Evolutionary conservation across 2,113 vertebrate genomes (phyloP), one percentile per base, ranked within the genome.

Genomic region (Axis porcinus): DNA sequence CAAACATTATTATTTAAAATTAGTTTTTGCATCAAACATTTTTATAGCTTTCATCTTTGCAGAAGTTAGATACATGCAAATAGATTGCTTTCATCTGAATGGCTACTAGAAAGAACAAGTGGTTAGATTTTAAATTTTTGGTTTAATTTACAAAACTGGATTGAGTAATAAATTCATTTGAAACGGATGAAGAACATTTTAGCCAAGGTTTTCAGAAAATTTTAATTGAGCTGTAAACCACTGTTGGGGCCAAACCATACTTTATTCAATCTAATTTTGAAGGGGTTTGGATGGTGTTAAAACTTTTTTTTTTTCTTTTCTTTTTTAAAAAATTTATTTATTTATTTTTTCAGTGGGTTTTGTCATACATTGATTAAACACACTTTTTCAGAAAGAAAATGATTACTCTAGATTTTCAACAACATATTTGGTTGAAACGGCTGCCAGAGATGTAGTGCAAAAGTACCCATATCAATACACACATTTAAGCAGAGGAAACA

Each of bases 231-330:
- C 30, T 93, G 36, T 54, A 97, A 94, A 78, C 2, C 13, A 92
- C 45, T 28, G 25, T 64, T 83, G 55, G 47, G 4, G n/a, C 33
- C 64, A 96, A 90, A 92, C 16, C 28, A 19, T 25, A 43, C 62
- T 96, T 95, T 55, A 78, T 27, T 97, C 21, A 74, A 47, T 57
- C 54, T 94, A 64, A 81, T 92, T 97, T 82, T 89, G 45, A 92
- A 95, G 95, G 52, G 0, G 36, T 89, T 95, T 43, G 43, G 30
- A 89, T 74, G 33, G 0, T 92, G 16, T 78, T 85, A 96, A 96
- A 47, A 76, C 2, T 78, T n/a, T n/a, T n/a, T n/a, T n/a, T n/a
- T n/a, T n/a, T n/a, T n/a, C n/a, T n/a, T n/a, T n/a, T n/a, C n/a
- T n/a, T n/a, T n/a, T n/a, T n/a, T n/a, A n/a, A n/a, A n/a, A n/a